Base-by-base conservation (phyloP, 2,113 vertebrate genomes). In the Gadus macrocephalus region DNA sequence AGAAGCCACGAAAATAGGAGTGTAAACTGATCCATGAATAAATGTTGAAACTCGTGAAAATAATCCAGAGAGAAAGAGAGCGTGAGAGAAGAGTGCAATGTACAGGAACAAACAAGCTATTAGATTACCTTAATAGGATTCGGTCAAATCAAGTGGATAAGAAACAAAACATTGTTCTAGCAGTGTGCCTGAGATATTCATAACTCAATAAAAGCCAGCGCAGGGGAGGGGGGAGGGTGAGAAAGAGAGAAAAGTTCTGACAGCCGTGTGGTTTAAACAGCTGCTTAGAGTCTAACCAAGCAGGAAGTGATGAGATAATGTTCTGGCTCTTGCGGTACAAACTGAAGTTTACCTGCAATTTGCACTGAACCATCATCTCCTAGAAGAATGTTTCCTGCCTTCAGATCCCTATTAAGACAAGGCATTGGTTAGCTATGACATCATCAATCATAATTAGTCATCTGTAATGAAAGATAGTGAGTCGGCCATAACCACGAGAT, bases 341-440 rank as follows among this genome's bases (percentile, higher is more conserved):
- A 63, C 12, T 15, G 66, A 69, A 64, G 53, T 7, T 22, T 94
- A 97, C 96, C 96, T 92, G 96, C 96, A 76, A 98, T 98, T 84
- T 98, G 96, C 68, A 98, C 95, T 0, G 95, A 98, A 80, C 96
- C 96, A 76, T 98, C 96, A 64, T 98, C 95, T 75, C 96, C 96
- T 28, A 98, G 93, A 80, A 98, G 94, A 88, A 98, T 98, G 85
- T 98, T 98, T 86, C 96, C 96, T 81, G 96, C 96, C 89, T 98
- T 98, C 78, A 98, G 94, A 90, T 98, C 96, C 90, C 96, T 98
- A 91, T 31, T 14, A 81, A 60, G 78, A 89, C 66, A 65, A 77
- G 86, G 65, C 16, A 55, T 27, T 22, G 58, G 16, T 35, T 19
- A 49, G 11, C 16, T 9, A 22, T 27, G 6, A 70, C 20, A 11